Evolutionary conservation across 35 echinoderm and acorn worm genomes (phyloP).

Genomic region (Diadema setosum): DNA sequence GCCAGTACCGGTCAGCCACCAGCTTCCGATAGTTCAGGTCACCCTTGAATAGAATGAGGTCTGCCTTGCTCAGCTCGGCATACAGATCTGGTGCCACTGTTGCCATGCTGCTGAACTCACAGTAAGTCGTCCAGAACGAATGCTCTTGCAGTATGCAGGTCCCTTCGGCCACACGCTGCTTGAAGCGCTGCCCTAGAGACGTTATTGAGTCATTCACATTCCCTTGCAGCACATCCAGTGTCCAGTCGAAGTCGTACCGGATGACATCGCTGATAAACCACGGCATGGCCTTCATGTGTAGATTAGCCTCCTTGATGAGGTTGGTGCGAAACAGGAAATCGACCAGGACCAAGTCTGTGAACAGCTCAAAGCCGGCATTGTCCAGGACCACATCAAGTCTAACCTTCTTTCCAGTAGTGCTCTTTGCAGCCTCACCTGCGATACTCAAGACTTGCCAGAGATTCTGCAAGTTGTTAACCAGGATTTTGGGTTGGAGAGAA

Average conservation of each 20-base stretch:
- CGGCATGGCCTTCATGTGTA: constrained; percentile 93
- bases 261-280: constrained; percentile 97
- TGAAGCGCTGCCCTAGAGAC: constrained; percentile 44
- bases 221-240: constrained; percentile 30
- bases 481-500: constrained; percentile 54
- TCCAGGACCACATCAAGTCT: constrained; percentile 87
- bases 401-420: neutral
- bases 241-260: constrained; percentile 70
- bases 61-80: constrained; percentile 57
- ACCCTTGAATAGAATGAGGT: constrained; percentile 81
- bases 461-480: constrained; percentile 60
- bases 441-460: constrained; percentile 42
- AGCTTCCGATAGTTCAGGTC: constrained; percentile 98
- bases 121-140: constrained; percentile 87
- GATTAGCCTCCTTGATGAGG: constrained; percentile 47
- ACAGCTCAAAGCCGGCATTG: constrained; percentile 95
- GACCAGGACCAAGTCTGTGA: constrained; percentile 83
- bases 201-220: constrained; percentile 22
- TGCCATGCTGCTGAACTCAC: constrained; percentile 75
- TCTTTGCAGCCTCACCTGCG: neutral
- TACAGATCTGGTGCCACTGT: constrained; percentile 70
- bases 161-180: constrained; percentile 13
- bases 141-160: constrained; percentile 63
- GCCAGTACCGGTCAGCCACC: constrained; percentile 79
- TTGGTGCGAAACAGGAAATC: constrained; percentile 47